These are phyloP conservation scores for Gryllus bimaculatus DNA, from an alignment of 1,140 invertebrate species.

Conservation along the genomic window DNA sequence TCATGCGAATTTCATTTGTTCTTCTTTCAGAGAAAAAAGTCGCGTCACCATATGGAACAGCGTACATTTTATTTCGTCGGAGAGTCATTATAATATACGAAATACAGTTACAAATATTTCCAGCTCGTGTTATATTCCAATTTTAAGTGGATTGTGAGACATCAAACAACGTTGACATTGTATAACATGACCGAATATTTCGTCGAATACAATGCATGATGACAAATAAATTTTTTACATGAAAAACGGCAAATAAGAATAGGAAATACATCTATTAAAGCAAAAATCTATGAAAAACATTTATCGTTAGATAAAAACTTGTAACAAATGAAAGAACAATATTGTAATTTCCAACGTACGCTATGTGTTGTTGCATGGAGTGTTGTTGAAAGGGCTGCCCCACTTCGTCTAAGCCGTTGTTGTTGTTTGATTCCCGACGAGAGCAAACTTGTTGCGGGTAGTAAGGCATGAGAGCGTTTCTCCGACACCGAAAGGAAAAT, in stretches of 20 bases:
- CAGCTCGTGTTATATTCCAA: too few species aligned
- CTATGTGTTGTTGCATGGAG: conserved; percentile 3
- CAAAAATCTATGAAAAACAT: conserved; percentile 6
- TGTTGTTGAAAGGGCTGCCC: conserved; percentile 2
- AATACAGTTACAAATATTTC: too few species aligned
- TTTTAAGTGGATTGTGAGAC: background rate
- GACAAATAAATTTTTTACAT: background rate
- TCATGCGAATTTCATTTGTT: background rate
- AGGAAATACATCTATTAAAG: background rate
- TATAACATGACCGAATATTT: background rate
- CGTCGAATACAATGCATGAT: background rate
- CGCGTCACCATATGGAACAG: background rate
- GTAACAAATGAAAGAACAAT: conserved; percentile 5
- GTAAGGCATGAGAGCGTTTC: conserved; percentile 3
- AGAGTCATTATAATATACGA: too few species aligned
- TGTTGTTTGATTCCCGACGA: background rate
- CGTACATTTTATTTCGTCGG: too few species aligned
- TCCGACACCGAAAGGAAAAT: conserved; percentile 3
- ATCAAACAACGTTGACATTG: background rate
- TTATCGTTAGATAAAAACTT: background rate
- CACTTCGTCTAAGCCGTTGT: conserved; percentile 3
- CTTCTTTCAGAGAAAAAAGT: background rate
- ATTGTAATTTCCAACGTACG: background rate
- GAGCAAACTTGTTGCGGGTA: background rate
- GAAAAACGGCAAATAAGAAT: background rate